Evolutionary conservation across 2,888 invertebrate genomes (phyloP), one percentile per base, ranked within the genome.

Genomic region (Acronicta aceris): DNA sequence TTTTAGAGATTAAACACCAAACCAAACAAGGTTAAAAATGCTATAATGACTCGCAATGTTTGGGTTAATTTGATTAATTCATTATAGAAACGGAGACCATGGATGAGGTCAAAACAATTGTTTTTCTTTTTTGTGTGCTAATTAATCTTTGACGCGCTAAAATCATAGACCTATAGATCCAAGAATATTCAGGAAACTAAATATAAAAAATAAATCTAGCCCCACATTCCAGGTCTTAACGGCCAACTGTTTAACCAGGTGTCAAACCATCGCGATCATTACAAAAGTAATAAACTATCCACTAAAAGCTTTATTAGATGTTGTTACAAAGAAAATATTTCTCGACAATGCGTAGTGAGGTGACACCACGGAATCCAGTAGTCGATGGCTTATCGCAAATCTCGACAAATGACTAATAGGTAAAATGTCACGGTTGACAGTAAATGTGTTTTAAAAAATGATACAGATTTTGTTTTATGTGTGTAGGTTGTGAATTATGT

Each of bases 321-420:
- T 72, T 76, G 71, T 66, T 70, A 62, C 70, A 71, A 63, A 71
- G 73, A 82, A 21, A 79, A 77, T 78, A 79, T 78, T 71, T 68
- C 67, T 62, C 70, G 50, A 68, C 63, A 67, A 64, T 43, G 46
- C 52, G 52, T 81, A 82, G 79, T 78, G 82, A 79, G 65, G 81
- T 75, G 76, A 79, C 81, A 81, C 80, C 77, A 80, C 79, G 81
- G 78, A 77, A 81, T 79, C 76, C 87, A 79, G 87, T 87, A 87
- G 86, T 83, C 83, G 74, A 74, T 66, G 62, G 48, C 69, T 78
- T 74, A 81, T 81, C 83, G 74, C 74, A 51, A 69, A 80, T 81
- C 84, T 78, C 56, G 78, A 78, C 81, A 82, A 78, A 75, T 84
- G 85, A 84, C 81, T 79, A 81, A 82, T 83, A 79, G 65, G 73